Conservation (phyloP, 2,888 invertebrate genomes). For the Diarsia brunnea region DNA sequence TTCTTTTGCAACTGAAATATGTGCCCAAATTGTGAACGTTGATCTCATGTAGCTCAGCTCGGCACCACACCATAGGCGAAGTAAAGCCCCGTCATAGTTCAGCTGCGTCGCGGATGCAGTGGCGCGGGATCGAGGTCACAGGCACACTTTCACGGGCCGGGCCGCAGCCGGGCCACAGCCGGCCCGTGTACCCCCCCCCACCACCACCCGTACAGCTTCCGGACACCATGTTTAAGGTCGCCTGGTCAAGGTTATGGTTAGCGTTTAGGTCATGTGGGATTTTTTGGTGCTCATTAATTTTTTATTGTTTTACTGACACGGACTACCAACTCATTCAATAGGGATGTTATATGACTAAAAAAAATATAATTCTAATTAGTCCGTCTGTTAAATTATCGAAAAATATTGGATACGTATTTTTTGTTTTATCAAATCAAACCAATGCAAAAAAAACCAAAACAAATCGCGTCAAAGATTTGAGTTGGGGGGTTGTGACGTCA, state of each 20-base stretch:
- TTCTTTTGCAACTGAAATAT: not conserved
- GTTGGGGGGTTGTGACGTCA: too few relatives aligned
- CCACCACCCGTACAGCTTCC: slow-evolving; percentile 70
- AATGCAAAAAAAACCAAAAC: too few relatives aligned
- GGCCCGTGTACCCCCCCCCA: slow-evolving; percentile 19
- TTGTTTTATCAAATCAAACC: too few relatives aligned
- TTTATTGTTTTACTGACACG: not conserved
- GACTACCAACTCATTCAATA: too few relatives aligned
- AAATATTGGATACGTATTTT: too few relatives aligned
- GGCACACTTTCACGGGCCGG: slow-evolving; percentile 82
- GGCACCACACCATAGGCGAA: slow-evolving; percentile 33
- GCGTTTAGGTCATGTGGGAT: slow-evolving; percentile 27
- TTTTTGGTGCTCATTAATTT: slow-evolving; percentile 16
- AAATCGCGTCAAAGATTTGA: too few relatives aligned
- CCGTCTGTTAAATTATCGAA: too few relatives aligned
- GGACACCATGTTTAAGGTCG: slow-evolving; percentile 76
- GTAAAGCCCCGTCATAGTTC: slow-evolving; percentile 62
- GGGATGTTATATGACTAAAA: too few relatives aligned
- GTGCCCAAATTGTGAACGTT: not conserved
- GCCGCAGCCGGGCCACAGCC: slow-evolving; percentile 36
- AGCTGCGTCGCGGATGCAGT: slow-evolving; percentile 81
- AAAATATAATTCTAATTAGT: too few relatives aligned
- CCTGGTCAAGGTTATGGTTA: slow-evolving; percentile 83
- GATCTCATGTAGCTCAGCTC: slow-evolving; percentile 11
- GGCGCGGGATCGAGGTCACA: slow-evolving; percentile 76